These are phyloP conservation scores for Dromiciops gliroides DNA, from an alignment of 2,113 vertebrate genomes.

Conservation along the genomic window DNA sequence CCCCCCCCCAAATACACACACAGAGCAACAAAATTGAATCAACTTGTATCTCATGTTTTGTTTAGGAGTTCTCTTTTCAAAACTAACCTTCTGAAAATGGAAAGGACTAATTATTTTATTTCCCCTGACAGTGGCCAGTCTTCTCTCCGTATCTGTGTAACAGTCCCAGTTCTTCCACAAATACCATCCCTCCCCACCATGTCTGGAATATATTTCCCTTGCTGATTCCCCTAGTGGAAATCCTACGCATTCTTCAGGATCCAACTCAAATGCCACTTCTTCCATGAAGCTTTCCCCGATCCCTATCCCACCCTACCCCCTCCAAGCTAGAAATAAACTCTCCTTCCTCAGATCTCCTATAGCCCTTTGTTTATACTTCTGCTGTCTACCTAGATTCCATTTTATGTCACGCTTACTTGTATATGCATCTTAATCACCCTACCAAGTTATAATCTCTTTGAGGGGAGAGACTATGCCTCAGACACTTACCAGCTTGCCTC, in stretches of 20 bases:
- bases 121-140: background rate
- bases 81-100: background rate
- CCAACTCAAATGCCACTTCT: background rate
- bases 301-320: background rate
- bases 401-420: background rate
- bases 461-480: background rate
- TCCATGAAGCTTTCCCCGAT: background rate
- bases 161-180: background rate
- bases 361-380: background rate
- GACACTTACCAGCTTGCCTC: background rate
- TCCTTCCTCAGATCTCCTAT: background rate
- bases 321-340: background rate
- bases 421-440: background rate
- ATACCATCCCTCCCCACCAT: background rate
- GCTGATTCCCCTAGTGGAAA: background rate
- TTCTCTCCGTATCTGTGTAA: background rate
- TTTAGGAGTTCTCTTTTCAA: no score
- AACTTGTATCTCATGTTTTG: no score
- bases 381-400: background rate
- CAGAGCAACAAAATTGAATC: no score
- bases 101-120: background rate
- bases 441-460: no score
- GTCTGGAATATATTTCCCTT: background rate
- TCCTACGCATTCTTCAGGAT: background rate
- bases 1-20: no score